These are phyloP conservation scores for Scophthalmus maximus DNA, from an alignment of 2,113 vertebrate genomes.

Conservation along the genomic window DNA sequence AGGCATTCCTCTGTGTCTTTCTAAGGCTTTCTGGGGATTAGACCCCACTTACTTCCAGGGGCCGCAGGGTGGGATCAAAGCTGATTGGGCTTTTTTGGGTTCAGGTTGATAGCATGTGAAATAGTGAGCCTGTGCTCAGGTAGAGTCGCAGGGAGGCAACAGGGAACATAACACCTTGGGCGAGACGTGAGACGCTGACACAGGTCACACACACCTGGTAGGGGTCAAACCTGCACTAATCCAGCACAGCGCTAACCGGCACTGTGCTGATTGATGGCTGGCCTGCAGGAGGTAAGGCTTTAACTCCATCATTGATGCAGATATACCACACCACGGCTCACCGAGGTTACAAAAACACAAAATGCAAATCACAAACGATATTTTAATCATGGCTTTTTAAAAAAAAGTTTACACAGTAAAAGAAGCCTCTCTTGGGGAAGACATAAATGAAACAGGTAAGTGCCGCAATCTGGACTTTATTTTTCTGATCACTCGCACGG, in stretches of 20 bases:
- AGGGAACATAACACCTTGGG: slow-evolving; percentile 59
- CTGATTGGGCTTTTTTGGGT: slow-evolving; percentile 64
- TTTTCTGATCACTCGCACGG: slow-evolving; percentile 24
- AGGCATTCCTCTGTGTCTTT: slow-evolving; percentile 81
- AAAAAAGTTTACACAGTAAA: slow-evolving; percentile 20
- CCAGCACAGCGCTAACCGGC: slow-evolving; percentile 39
- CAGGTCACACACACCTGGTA: slow-evolving; percentile 64
- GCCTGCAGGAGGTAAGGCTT: slow-evolving; percentile 51
- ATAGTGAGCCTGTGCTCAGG: slow-evolving; percentile 56
- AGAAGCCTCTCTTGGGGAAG: slow-evolving; percentile 26
- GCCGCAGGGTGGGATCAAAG: slow-evolving; percentile 75
- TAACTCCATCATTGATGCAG: slow-evolving; percentile 44
- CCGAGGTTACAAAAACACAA: slow-evolving; percentile 61
- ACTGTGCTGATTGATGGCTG: slow-evolving; percentile 52
- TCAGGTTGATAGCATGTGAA: slow-evolving; percentile 52
- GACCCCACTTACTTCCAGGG: slow-evolving; percentile 77
- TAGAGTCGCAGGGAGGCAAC: slow-evolving; percentile 38
- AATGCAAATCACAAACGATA: slow-evolving; percentile 30
- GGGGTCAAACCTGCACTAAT: slow-evolving; percentile 63
- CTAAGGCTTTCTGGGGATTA: slow-evolving; percentile 76
- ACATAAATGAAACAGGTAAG: slow-evolving; percentile 45
- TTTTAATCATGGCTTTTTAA: too few species aligned
- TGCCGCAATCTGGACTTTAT: slow-evolving; percentile 46
- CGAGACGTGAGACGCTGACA: slow-evolving; percentile 52
- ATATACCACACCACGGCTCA: slow-evolving; percentile 11